Conservation (phyloP, 1,140 invertebrate genomes). For the Eurosta solidaginis region DNA sequence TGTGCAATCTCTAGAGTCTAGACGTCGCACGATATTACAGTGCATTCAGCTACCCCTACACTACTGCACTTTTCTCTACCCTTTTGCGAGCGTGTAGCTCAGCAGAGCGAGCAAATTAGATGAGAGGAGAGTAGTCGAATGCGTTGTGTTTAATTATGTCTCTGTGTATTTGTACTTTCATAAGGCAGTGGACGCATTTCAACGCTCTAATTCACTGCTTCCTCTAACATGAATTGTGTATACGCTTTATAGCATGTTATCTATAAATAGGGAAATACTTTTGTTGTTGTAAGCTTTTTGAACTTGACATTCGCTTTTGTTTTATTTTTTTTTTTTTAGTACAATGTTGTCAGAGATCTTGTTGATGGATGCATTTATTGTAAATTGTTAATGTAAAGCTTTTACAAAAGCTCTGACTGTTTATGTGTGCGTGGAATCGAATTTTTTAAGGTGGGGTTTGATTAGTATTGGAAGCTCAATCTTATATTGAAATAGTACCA, state of each 20-base stretch:
- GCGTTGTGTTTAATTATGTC: no score
- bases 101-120: background rate
- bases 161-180: background rate
- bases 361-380: background rate
- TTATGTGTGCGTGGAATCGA: background rate
- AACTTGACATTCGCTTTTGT: conserved; percentile 21
- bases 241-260: background rate
- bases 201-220: background rate
- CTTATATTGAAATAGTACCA: no score
- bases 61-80: background rate
- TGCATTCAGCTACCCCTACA: background rate
- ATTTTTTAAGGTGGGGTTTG: background rate
- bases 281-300: background rate
- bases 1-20: background rate
- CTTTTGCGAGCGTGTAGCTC: background rate
- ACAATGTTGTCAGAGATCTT: background rate
- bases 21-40: background rate
- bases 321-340: background rate
- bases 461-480: no score
- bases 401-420: background rate
- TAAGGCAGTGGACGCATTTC: background rate
- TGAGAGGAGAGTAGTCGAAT: background rate
- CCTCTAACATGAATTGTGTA: background rate
- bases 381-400: background rate
- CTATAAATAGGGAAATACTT: background rate